Evolutionary conservation across 2,888 invertebrate species (phyloP), one percentile per base, ranked within the genome.

Genomic region (Cheilosia grossa): DNA sequence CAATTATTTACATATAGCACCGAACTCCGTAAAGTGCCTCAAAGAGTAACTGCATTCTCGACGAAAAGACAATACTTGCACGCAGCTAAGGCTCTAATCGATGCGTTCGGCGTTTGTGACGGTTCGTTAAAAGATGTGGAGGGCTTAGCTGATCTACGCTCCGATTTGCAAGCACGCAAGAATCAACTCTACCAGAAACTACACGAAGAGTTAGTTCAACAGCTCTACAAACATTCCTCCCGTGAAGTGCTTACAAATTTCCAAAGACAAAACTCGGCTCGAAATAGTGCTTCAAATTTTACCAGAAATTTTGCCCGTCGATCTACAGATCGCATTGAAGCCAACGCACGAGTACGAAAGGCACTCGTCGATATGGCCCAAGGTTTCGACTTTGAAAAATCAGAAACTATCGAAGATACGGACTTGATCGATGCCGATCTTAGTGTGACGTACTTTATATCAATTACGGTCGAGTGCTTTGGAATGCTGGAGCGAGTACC

Each of bases 401-500:
- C 90, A 0, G 93, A 94, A 88, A 91, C 94, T 19, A 93, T 93
- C 63, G 94, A 95, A 88, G 94, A 94, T 89, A 91, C 94, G 27
- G 93, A 94, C 88, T 90, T 93, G n/a, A 88, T 92, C 21, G 94
- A 94, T 90, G 93, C 94, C 2, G 94, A 94, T 88, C 92, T 94
- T 63, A 94, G 94, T 90, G 93, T 94, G 59, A 94, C 94, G 87
- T 94, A 95, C 89, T 96, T 95, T 83, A 95, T 97, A 89, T 95
- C 96, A 89, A 94, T 96, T 88, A 94, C 98, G 53, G 94, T 98
- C 0, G 97, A 98, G 90, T 97, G 98, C 83, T 93, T 98, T 66
- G 96, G 96, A 15, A 94, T 96, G 79, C 92, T 98, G 83, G 95
- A 96, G 66, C 97, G 96, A 91, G 93, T 98, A 88, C 96, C 96